Conservation (phyloP, 1,140 invertebrate species). For the Amyelois transitella region DNA sequence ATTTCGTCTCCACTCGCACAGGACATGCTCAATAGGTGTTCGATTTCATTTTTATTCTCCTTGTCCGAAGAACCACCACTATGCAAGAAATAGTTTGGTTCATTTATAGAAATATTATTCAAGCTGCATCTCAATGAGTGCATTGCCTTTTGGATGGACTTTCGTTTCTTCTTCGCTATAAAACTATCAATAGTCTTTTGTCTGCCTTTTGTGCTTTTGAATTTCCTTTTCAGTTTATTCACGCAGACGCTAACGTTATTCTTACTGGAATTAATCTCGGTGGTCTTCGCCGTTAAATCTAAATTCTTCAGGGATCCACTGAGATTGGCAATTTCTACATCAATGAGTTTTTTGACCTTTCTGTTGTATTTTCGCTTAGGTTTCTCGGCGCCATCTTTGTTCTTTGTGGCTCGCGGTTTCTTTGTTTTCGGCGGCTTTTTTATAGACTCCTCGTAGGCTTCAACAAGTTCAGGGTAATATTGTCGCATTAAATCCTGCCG, state of each 20-base stretch:
- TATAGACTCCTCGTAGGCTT: conserved; percentile 70
- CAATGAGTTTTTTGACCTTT: conserved; percentile 46
- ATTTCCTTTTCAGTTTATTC: conserved; percentile 47
- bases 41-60: conserved; percentile 28
- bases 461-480: conserved; percentile 81
- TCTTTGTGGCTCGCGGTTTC: conserved; percentile 64
- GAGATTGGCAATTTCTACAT: conserved; percentile 18
- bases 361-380: conserved; percentile 57
- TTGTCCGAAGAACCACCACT: conserved; percentile 20
- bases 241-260: conserved; percentile 49
- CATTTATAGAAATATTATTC: conserved; percentile 27
- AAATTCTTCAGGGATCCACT: conserved; percentile 45
- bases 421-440: conserved; percentile 73
- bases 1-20: conserved; percentile 69
- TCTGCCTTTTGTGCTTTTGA: conserved; percentile 35
- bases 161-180: conserved; percentile 38
- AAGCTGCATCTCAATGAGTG: conserved; percentile 28
- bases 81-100: conserved; percentile 12
- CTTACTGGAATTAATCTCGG: conserved; percentile 38
- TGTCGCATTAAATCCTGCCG: conserved; percentile 77
- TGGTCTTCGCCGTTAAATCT: conserved; percentile 27
- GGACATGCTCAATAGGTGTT: conserved; percentile 36
- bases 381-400: conserved; percentile 60
- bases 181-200: conserved; percentile 57
- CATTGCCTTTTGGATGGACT: conserved; percentile 23